These are phyloP conservation scores for Antheraea mylitta DNA, from an alignment of 1,140 invertebrate genomes.

Conservation along the genomic window DNA sequence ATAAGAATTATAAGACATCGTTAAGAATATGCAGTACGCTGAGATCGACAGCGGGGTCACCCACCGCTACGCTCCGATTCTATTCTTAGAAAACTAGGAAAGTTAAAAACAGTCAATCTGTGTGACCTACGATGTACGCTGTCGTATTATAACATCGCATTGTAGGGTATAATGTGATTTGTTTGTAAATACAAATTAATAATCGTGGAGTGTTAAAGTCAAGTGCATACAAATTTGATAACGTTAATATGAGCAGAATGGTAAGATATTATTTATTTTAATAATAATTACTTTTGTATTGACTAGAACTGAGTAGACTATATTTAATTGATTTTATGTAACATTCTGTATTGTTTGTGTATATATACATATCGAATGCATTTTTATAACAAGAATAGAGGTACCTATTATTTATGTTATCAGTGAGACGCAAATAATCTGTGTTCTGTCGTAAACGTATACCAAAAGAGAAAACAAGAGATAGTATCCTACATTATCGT, in stretches of 20 bases:
- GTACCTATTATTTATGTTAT: too few species aligned
- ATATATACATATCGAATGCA: too few species aligned
- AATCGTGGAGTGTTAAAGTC: not conserved
- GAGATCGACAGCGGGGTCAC: slow-evolving; percentile 27
- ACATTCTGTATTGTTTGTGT: too few species aligned
- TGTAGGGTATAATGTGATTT: not conserved
- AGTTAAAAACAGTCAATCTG: slow-evolving; percentile 48
- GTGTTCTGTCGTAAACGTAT: too few species aligned
- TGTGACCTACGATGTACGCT: slow-evolving; percentile 6
- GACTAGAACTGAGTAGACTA: too few species aligned
- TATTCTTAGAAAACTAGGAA: slow-evolving; percentile 71
- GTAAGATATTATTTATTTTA: not conserved
- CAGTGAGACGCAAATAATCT: too few species aligned
- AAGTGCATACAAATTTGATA: not conserved
- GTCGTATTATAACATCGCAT: too few species aligned
- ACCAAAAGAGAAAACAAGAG: too few species aligned
- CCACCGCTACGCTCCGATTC: slow-evolving; percentile 35
- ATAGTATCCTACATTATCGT: too few species aligned
- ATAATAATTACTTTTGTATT: not conserved
- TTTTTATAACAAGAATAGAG: too few species aligned
- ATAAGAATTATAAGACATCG: slow-evolving; percentile 60
- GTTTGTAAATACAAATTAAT: slow-evolving; percentile 18
- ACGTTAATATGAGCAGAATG: slow-evolving; percentile 6
- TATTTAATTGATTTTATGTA: too few species aligned
- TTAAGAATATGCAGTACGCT: slow-evolving; percentile 17